phyloP scores from a whole-genome alignment of 2,888 invertebrate species.

The Strigamia maritima region DNA sequence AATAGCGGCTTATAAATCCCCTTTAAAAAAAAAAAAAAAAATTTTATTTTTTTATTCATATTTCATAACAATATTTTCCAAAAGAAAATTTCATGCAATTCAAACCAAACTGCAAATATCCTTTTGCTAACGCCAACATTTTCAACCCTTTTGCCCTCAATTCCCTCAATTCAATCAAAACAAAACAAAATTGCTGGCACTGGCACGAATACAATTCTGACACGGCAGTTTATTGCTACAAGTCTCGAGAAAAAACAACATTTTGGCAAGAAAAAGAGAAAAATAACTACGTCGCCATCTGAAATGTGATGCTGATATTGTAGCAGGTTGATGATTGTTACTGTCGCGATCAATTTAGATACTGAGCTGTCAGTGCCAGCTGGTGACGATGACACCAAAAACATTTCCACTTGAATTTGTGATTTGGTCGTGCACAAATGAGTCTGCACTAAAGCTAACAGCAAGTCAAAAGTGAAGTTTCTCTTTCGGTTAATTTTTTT shows the following conservation, averaged over 20 bases:
- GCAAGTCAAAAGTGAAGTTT: not conserved
- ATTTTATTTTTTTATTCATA: not conserved
- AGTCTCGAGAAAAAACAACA: not conserved
- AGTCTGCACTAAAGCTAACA: not conserved
- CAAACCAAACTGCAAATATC: not conserved
- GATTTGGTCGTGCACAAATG: conserved; percentile 9
- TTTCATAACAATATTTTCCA: not conserved
- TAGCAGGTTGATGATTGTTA: conserved; percentile 8
- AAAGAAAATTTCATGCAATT: not conserved
- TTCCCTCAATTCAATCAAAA: not conserved
- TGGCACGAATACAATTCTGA: conserved; percentile 26
- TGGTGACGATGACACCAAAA: conserved; percentile 32
- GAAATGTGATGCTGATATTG: conserved; percentile 8
- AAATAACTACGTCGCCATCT: not conserved
- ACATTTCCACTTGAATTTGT: conserved; percentile 32
- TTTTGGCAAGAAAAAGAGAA: not conserved
- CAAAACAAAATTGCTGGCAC: conserved; percentile 18
- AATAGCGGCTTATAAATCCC: not conserved
- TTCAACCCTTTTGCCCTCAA: conserved; percentile 12
- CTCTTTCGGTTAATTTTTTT: no score
- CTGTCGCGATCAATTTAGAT: conserved; percentile 24
- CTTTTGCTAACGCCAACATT: conserved; percentile 12
- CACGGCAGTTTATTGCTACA: not conserved
- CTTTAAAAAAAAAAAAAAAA: not conserved
- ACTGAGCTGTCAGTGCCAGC: conserved; percentile 20